A percentile compares a stretch with the other conserved stretches of the same genome.
Conservation (phyloP, 2,113 vertebrate species). For the Macrotus californicus region DNA sequence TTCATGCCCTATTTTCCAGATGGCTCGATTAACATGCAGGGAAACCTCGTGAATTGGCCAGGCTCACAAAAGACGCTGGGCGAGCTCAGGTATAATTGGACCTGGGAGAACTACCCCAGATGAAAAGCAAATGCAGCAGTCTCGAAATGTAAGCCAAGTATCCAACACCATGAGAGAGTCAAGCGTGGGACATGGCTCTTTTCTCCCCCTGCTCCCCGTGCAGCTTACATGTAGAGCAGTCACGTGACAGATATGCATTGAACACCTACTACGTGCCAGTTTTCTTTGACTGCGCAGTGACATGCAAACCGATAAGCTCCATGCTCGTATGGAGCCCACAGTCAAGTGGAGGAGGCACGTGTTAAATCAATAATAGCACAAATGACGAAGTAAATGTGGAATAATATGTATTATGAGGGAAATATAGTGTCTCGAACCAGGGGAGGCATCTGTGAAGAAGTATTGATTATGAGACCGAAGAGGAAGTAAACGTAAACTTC, state of each 20-base stretch:
- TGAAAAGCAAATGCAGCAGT: not conserved
- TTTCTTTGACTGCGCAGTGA: not conserved
- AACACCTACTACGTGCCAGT: not conserved
- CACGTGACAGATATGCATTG: not conserved
- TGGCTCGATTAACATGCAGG: conserved; percentile 61
- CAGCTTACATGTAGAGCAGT: not conserved
- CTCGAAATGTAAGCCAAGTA: not conserved
- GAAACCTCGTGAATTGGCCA: conserved; percentile 38
- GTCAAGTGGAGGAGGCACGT: not conserved
- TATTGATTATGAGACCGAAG: not conserved
- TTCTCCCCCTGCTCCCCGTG: not conserved
- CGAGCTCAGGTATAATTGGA: conserved; percentile 51
- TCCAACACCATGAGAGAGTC: not conserved
- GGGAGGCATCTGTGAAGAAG: not conserved
- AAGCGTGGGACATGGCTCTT: not conserved
- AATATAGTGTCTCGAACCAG: not conserved
- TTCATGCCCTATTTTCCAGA: conserved; percentile 68
- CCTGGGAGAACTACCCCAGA: not conserved
- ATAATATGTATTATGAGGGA: not conserved
- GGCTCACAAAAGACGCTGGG: not conserved
- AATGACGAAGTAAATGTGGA: not conserved
- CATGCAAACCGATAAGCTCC: not conserved
- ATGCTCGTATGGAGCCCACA: too few species aligned
- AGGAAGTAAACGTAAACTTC: not conserved
- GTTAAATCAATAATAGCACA: not conserved